phyloP scores from a whole-genome alignment of 2,113 vertebrate genomes.

The Urocitellus parryii region DNA sequence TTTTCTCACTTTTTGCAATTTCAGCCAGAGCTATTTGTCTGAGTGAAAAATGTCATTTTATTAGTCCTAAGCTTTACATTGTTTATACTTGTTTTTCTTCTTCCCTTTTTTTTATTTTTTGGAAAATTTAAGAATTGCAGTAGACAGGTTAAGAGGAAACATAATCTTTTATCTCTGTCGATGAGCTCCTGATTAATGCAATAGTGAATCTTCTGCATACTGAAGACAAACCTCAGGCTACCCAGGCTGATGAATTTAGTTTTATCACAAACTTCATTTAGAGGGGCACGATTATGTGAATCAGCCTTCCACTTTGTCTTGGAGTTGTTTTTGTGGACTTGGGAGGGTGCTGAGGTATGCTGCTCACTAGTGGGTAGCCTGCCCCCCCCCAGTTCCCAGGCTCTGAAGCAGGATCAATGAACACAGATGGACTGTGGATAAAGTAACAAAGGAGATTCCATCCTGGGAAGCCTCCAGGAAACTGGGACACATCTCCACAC shows the following conservation, averaged over 20 bases:
- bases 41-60: not conserved
- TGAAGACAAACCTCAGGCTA: not conserved
- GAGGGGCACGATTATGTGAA: not conserved
- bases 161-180: not conserved
- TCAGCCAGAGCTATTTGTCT: not conserved
- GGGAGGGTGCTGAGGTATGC: not conserved
- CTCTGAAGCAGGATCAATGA: no score
- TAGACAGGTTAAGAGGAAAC: not conserved
- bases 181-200: not conserved
- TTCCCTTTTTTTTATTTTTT: not conserved
- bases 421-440: not conserved
- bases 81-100: not conserved
- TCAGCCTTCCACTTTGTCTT: not conserved
- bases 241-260: not conserved
- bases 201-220: not conserved
- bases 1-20: not conserved
- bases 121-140: not conserved
- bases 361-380: not conserved
- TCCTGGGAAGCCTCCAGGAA: not conserved
- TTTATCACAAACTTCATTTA: not conserved
- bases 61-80: not conserved
- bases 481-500: no score
- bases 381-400: rapidly evolving
- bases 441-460: not conserved
- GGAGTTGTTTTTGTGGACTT: not conserved